Conservation (phyloP, 1,140 invertebrate species). For the Phenacoccus solenopsis region DNA sequence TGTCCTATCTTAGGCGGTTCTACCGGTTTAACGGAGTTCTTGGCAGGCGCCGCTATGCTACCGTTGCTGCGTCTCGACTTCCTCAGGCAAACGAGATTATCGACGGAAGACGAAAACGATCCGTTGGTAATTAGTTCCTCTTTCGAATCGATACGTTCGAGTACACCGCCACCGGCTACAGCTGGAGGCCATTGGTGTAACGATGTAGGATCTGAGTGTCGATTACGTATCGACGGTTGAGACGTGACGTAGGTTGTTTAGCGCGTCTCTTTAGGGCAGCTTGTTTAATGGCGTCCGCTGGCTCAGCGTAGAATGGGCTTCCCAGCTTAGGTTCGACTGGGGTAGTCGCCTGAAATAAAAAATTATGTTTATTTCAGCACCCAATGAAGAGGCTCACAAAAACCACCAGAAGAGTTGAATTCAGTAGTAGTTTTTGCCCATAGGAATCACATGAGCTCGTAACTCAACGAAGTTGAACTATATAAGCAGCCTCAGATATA, state of each 20-base stretch:
- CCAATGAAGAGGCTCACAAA: too few species aligned
- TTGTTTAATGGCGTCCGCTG: conserved; percentile 65
- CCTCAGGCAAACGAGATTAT: conserved; percentile 40
- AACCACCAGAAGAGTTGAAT: too few species aligned
- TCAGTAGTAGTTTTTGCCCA: too few species aligned
- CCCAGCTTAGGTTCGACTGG: conserved; percentile 37
- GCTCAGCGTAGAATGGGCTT: conserved; percentile 84
- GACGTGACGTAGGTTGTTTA: conserved; percentile 20
- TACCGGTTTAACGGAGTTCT: conserved; percentile 45
- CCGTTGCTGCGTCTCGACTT: conserved; percentile 19
- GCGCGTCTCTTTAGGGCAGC: conserved; percentile 26
- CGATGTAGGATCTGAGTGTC: conserved; percentile 50
- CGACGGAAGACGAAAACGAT: conserved; percentile 51
- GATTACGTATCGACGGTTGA: conserved; percentile 37
- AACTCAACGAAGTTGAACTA: too few species aligned
- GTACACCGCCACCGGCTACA: conserved; percentile 30
- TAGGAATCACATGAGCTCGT: too few species aligned
- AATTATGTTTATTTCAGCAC: neutral
- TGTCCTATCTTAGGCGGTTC: conserved; percentile 46
- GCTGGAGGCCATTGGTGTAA: conserved; percentile 38
- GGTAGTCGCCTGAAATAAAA: neutral
- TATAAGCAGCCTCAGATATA: too few species aligned
- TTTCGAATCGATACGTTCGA: conserved; percentile 45
- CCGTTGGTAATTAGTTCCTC: conserved; percentile 29
- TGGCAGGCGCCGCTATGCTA: neutral